Percentiles rank a stretch among this genome's conserved stretches.
Evolutionary conservation across 2,113 vertebrate species (phyloP).

Genomic region (Strix uralensis): DNA sequence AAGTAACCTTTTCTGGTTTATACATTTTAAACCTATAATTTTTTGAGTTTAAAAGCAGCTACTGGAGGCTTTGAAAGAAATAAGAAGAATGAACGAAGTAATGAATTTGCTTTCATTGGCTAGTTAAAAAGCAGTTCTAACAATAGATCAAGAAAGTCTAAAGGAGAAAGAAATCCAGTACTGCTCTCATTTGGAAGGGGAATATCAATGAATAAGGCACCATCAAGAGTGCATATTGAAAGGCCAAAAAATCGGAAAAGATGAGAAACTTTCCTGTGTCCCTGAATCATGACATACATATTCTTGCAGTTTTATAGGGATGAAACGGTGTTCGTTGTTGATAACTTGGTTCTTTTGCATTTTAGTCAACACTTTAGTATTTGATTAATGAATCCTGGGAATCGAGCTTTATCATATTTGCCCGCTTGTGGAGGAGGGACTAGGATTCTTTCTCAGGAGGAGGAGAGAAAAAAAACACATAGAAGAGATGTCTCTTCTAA

Average conservation of each 20-base stretch:
- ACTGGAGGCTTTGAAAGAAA: background rate
- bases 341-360: background rate
- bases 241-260: background rate
- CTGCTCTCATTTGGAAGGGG: background rate
- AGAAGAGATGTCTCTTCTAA: background rate
- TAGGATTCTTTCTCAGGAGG: background rate
- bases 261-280: background rate
- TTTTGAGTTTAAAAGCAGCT: background rate
- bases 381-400: background rate
- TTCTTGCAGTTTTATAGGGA: background rate
- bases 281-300: background rate
- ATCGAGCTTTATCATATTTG: background rate
- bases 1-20: background rate
- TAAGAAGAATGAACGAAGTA: background rate
- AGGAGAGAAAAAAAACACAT: background rate
- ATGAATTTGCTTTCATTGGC: background rate
- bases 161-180: background rate
- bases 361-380: background rate
- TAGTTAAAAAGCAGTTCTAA: background rate
- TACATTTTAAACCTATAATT: background rate
- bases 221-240: background rate
- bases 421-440: background rate
- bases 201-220: background rate
- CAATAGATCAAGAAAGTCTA: background rate
- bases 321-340: background rate